Evolutionary conservation across 92 coral and sea anemone species (phyloP), one percentile per base, ranked within the genome.

Genomic region (Phenganax stokvisi): DNA sequence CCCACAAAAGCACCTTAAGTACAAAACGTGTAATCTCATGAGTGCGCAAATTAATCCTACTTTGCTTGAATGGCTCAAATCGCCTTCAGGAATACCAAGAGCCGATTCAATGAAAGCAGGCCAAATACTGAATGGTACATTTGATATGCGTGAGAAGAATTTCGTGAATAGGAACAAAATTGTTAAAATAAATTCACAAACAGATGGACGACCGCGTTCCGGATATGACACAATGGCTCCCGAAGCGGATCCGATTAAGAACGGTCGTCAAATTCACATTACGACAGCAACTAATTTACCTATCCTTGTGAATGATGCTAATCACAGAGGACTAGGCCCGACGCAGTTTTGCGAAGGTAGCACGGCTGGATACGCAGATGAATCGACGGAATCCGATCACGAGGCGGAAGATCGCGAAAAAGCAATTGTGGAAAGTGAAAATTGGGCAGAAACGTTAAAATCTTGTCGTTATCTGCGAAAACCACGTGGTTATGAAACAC

Each of bases 381-480:
- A 44, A 16, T 28, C 77, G 58, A 54, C 37, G 31, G 37, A 15
- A 9, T 63, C 74, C 83, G 83, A 63, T 51, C 72, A 79, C 13
- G 83, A 53, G 51, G 54, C 28, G 71, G 59, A 27, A 59, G 72
- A 7, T 28, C 51, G 53, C 28, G 83, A 79, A 3, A 31, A 64
- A 52, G 31, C 83, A 61, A 56, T 8, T 28, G 72, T 69, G 29
- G 29, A 56, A 7, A 61, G 62, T 13, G 71, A 79, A 51, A 57
- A 76, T 64, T 79, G 83, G 83, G 60, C 59, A 15, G 83, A 79
- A 25, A 76, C 81, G 47, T 20, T 79, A 47, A 52, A 55, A 28
- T 61, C 67, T 25, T 79, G 83, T 64, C 83, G 83, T 10, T 79
- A 79, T 65, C 44, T 79, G 28, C 16, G 83, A 79, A 79, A 65